A percentile compares a stretch with the other conserved stretches of the same genome.
phyloP scores from a whole-genome alignment of 2,888 invertebrate species.

The Eupithecia centaureata region DNA sequence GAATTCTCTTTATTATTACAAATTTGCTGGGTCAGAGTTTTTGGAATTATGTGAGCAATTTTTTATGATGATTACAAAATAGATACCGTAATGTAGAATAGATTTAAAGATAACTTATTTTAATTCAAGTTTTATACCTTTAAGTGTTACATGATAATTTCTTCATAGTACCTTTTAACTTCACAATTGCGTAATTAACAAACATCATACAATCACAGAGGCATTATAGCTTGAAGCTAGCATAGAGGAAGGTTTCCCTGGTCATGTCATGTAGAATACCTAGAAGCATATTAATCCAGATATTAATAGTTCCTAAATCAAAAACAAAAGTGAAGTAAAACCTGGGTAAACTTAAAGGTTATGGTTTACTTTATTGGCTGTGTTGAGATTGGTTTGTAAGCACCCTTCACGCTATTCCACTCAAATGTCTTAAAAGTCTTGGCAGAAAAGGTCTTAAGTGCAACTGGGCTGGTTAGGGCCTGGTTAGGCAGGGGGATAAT shows the following conservation, averaged over 20 bases:
- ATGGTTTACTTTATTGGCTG: not conserved
- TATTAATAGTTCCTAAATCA: not conserved
- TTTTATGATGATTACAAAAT: not conserved
- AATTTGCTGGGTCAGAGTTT: not conserved
- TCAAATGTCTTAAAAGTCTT: not conserved
- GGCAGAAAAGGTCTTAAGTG: no score
- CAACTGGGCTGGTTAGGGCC: no score
- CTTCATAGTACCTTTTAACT: not conserved
- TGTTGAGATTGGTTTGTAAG: not conserved
- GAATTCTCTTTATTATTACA: not conserved
- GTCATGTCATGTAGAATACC: conserved; percentile 42
- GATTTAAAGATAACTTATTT: not conserved
- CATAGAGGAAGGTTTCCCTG: conserved; percentile 46
- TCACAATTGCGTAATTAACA: conserved; percentile 11
- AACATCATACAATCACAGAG: conserved; percentile 33
- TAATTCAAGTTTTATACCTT: not conserved
- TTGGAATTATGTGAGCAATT: not conserved
- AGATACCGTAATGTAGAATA: not conserved
- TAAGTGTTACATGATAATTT: not conserved
- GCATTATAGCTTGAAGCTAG: conserved; percentile 48
- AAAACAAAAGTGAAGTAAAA: not conserved
- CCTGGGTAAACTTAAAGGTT: no score
- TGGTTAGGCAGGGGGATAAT: no score
- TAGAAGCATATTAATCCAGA: not conserved
- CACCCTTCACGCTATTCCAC: not conserved